Percentiles rank a stretch among this genome's conserved stretches.
These are phyloP conservation scores for Spodoptera frugiperda DNA, from an alignment of 1,140 invertebrate genomes.

Conservation along the genomic window DNA sequence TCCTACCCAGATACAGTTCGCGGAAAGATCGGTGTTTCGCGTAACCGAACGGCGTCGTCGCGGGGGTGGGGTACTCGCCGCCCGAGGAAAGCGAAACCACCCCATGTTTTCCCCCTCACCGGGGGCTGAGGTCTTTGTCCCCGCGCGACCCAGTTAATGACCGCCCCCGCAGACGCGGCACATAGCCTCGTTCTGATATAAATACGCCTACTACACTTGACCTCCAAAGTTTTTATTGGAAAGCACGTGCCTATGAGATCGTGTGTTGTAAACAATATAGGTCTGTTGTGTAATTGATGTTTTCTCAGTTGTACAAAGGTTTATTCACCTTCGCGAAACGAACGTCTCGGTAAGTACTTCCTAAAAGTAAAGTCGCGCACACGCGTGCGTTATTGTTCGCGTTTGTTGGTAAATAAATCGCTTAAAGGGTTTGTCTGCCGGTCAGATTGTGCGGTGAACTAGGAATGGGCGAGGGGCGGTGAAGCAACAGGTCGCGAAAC, in stretches of 20 bases:
- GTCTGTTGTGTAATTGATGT: constrained; percentile 40
- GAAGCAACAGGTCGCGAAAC: constrained; percentile 84
- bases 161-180: constrained; percentile 81
- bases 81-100: constrained; percentile 75
- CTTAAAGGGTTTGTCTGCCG: constrained; percentile 60
- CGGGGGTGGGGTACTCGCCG: constrained; percentile 55
- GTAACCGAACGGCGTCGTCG: constrained; percentile 54
- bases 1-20: constrained; percentile 60
- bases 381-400: not conserved
- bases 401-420: constrained; percentile 59
- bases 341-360: not conserved
- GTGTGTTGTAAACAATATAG: constrained; percentile 75
- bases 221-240: constrained; percentile 86
- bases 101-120: constrained; percentile 66
- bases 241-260: constrained; percentile 81
- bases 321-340: constrained; percentile 7
- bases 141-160: constrained; percentile 85
- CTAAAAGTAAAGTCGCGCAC: not conserved
- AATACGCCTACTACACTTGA: constrained; percentile 86
- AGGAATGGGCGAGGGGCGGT: constrained; percentile 57
- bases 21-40: constrained; percentile 67
- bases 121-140: constrained; percentile 81
- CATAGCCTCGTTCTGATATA: constrained; percentile 83
- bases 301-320: constrained; percentile 26
- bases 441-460: constrained; percentile 57